Evolutionary conservation across 1,140 invertebrate species (phyloP).

Genomic region (Triops longicaudatus): DNA sequence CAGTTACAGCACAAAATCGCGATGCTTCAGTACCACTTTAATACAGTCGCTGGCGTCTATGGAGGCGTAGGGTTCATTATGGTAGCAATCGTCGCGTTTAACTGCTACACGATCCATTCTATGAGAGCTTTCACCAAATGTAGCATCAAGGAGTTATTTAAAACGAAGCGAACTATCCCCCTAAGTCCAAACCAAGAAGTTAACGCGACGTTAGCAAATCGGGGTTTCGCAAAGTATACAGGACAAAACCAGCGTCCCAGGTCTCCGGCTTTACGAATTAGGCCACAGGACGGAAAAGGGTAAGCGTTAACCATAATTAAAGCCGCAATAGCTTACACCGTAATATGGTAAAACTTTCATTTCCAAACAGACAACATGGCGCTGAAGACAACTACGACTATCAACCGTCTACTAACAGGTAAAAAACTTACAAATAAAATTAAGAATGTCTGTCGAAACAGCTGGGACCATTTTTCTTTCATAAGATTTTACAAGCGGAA

Average conservation of each 20-base stretch:
- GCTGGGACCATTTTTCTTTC: too few relatives aligned
- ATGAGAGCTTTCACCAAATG: not conserved
- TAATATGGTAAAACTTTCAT: too few relatives aligned
- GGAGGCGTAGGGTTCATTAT: not conserved
- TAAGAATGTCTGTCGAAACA: too few relatives aligned
- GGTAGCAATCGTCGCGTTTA: not conserved
- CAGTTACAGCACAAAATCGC: not conserved
- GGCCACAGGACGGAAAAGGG: not conserved
- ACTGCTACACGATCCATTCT: not conserved
- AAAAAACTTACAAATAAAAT: too few relatives aligned
- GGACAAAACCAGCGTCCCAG: not conserved
- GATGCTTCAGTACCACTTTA: not conserved
- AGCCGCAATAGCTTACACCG: too few relatives aligned
- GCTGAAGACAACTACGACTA: too few relatives aligned
- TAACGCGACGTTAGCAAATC: not conserved
- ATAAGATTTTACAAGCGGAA: too few relatives aligned
- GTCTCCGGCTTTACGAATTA: not conserved
- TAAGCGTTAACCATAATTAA: not conserved
- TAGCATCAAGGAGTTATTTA: not conserved
- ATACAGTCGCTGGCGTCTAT: not conserved
- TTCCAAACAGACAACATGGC: too few relatives aligned
- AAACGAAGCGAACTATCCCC: not conserved
- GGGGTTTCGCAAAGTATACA: not conserved
- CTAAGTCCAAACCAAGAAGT: not conserved
- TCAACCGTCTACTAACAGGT: too few relatives aligned